These are phyloP conservation scores for Thera britannica DNA, from an alignment of 2,888 invertebrate genomes.

Conservation along the genomic window DNA sequence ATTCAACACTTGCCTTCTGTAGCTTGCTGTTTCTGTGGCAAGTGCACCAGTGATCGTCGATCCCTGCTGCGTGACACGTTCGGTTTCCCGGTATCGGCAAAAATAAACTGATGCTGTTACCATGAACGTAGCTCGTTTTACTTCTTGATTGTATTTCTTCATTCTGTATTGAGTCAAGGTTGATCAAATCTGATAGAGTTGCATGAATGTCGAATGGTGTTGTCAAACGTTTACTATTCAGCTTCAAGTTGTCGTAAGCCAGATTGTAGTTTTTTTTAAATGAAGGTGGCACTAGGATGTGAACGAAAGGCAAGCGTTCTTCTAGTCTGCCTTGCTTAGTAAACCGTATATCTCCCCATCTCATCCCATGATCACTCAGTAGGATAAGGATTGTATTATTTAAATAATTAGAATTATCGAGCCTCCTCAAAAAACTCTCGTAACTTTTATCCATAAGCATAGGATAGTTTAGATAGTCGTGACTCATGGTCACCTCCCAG, in stretches of 20 bases:
- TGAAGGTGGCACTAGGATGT: constrained; percentile 89
- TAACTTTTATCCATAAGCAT: constrained; percentile 89
- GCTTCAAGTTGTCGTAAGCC: constrained; percentile 86
- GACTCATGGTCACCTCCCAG: constrained; percentile 93
- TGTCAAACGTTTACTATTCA: constrained; percentile 89
- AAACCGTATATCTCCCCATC: constrained; percentile 92
- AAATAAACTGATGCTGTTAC: constrained; percentile 91
- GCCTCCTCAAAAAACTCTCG: constrained; percentile 81
- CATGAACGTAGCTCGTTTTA: constrained; percentile 61
- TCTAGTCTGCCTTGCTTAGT: constrained; percentile 95
- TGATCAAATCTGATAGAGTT: constrained; percentile 89
- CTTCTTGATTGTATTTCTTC: constrained; percentile 66
- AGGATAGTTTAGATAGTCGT: constrained; percentile 93
- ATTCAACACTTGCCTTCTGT: constrained; percentile 77
- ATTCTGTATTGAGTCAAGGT: constrained; percentile 75
- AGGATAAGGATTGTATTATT: constrained; percentile 89
- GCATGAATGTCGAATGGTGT: constrained; percentile 93
- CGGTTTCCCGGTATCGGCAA: constrained; percentile 88
- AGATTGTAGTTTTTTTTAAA: constrained; percentile 86
- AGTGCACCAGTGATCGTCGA: constrained; percentile 95
- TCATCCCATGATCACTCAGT: constrained; percentile 95
- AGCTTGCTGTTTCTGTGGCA: constrained; percentile 89
- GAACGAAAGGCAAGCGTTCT: constrained; percentile 93
- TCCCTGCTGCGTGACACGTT: constrained; percentile 91
- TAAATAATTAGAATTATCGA: constrained; percentile 82